Evolutionary conservation across 2,113 vertebrate genomes (phyloP), one percentile per base, ranked within the genome.

Genomic region (Prinia subflava): DNA sequence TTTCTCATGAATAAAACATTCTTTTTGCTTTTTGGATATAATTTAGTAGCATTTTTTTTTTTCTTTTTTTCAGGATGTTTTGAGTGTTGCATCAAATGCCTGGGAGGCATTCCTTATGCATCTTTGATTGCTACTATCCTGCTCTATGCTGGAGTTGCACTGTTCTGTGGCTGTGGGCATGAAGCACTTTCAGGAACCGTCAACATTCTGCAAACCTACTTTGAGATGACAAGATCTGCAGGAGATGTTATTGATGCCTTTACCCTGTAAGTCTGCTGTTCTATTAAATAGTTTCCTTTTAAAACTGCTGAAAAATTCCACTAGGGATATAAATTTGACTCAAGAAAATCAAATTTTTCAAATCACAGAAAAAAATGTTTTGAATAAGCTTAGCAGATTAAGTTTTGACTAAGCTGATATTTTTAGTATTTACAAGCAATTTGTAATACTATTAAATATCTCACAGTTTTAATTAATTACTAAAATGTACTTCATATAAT

Each of bases 111-210:
- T 95, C 99, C 99, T 6, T 99, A 99, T 5, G 99, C 99, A 0
- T 99, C 99, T 35, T 97, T 99, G 83, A 98, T 99, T 28, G 99
- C 99, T 76, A 99, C 99, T 94, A 99, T 99, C 97, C 97, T 99
- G 97, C 98, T 99, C 37, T 99, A 99, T 2, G 99, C 99, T 16
- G 99, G 99, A 1, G 99, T 99, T 37, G 99, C 99, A 1, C 98
- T 99, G 42, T 99, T 99, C 98, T 99, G 99, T 87, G 99, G 99
- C 71, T 99, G 99, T 21, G 99, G 99, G 30, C 99, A 99, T 90
- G 99, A 99, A 98, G 99, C 99, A 8, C 98, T 99, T 62, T 99
- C 99, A 6, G 99, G 99, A 94, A 99, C 99, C 0, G 99, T 99
- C 98, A 99, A 98, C 96, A 99, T 99, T 95, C 99, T 99, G 94